Base-by-base conservation (phyloP, 2,888 invertebrate genomes). In the Belgica antarctica region DNA sequence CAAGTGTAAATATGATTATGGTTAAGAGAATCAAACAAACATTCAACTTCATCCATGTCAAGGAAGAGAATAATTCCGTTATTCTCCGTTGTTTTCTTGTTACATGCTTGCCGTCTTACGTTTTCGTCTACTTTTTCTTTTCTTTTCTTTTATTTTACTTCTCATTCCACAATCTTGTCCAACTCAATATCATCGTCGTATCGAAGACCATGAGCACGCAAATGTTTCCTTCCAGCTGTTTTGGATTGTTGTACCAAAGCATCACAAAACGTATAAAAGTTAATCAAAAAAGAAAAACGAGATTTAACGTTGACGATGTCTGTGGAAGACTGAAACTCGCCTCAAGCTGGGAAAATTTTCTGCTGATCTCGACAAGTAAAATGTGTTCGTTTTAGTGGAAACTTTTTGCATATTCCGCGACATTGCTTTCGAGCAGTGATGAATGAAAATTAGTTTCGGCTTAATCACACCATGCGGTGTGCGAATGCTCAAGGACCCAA, bases 291-390 rank as follows among this genome's bases (percentile, higher is more conserved):
- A n/a, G n/a, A 41, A 41, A 41, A 10, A 41, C 15, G 41, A n/a
- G 15, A 41, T n/a, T 41, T 41, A 41, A 41, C 15, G 41, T 41
- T 41, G n/a, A n/a, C n/a, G n/a, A n/a, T n/a, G n/a, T n/a, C n/a
- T n/a, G n/a, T n/a, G n/a, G n/a, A n/a, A n/a, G n/a, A n/a, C n/a
- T n/a, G n/a, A n/a, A n/a, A n/a, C n/a, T n/a, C 15, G 41, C 41
- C 10, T 31, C 31, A 7, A 12, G 41, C 7, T 7, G 34, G 7
- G 34, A 34, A 34, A 12, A 8, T 34, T 41, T 41, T 41, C 41
- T 41, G 41, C 41, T 41, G 41, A 41, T 41, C 41, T 41, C 41
- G 41, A n/a, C 41, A n/a, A 41, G n/a, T n/a, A n/a, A n/a, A n/a
- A n/a, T n/a, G n/a, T n/a, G n/a, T n/a, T n/a, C n/a, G n/a, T n/a